phyloP scores from a whole-genome alignment of 2,888 invertebrate species.

The Fragum sueziense region DNA sequence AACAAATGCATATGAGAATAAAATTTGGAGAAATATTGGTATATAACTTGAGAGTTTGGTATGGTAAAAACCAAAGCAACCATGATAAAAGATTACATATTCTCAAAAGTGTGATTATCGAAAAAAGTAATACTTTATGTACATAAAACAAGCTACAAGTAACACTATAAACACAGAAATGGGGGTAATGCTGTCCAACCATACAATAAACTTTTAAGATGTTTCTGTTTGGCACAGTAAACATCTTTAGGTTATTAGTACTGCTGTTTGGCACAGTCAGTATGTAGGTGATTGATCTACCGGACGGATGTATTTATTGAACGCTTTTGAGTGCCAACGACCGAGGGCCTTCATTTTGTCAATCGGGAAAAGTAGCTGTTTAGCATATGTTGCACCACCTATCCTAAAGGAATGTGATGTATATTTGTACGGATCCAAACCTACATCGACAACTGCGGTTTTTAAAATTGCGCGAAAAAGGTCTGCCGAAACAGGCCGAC shows the following conservation, averaged over 20 bases:
- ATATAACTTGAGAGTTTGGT: too few relatives aligned
- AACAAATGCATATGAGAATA: too few relatives aligned
- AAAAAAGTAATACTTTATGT: not conserved
- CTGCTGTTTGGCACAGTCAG: too few relatives aligned
- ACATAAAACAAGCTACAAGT: not conserved
- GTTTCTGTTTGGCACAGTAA: too few relatives aligned
- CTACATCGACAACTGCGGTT: not conserved
- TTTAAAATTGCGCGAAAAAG: not conserved
- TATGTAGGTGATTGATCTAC: too few relatives aligned
- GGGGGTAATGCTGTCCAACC: not conserved
- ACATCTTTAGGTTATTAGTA: too few relatives aligned
- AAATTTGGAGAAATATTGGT: too few relatives aligned
- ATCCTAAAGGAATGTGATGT: not conserved
- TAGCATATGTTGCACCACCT: not conserved
- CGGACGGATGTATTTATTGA: not conserved
- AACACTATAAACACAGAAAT: not conserved
- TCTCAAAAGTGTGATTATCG: not conserved
- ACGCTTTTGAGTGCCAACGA: not conserved
- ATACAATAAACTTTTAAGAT: not conserved
- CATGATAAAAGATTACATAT: not conserved
- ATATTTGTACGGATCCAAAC: not conserved
- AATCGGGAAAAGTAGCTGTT: not conserved
- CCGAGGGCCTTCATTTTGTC: not conserved
- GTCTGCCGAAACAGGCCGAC: not conserved
- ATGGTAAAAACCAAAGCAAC: not conserved